These are phyloP conservation scores for Eunapius fragilis DNA, from an alignment of 37 sponge, comb jelly and placozoan species.

Conservation along the genomic window DNA sequence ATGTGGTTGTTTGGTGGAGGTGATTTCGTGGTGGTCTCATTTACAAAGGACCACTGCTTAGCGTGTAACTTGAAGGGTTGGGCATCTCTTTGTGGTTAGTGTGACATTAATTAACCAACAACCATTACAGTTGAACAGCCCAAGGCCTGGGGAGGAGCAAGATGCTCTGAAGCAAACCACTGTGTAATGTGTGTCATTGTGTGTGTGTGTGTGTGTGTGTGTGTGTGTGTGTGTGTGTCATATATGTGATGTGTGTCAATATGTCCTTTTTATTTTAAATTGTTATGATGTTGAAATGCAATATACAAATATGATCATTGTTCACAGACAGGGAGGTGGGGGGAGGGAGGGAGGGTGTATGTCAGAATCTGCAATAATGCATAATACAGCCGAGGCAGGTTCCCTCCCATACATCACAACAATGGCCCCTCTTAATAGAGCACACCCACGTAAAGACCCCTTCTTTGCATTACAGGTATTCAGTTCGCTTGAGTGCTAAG, in stretches of 20 bases:
- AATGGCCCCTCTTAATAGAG: neutral
- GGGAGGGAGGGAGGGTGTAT: too few relatives aligned
- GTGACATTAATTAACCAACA: neutral
- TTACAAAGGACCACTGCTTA: too few relatives aligned
- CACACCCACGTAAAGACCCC: too few relatives aligned
- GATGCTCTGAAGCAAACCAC: slow-evolving; percentile 16
- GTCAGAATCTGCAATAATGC: too few relatives aligned
- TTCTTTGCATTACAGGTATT: neutral
- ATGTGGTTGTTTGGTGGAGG: too few relatives aligned
- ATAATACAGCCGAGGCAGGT: too few relatives aligned
- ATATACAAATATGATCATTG: neutral
- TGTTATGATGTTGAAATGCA: neutral
- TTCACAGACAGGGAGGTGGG: neutral
- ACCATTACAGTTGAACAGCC: slow-evolving; percentile 55
- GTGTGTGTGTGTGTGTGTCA: slow-evolving; percentile 2
- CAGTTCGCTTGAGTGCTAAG: neutral
- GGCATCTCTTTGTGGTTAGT: neutral
- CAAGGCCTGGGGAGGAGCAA: slow-evolving; percentile 31
- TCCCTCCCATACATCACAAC: neutral
- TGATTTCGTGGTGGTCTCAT: too few relatives aligned
- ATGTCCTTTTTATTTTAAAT: neutral
- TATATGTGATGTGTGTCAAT: neutral
- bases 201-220: neutral
- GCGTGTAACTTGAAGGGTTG: too few relatives aligned
- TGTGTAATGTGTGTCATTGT: slow-evolving; percentile 5